Conservation (phyloP, 2,888 invertebrate species). For the Portevinia maculata region DNA sequence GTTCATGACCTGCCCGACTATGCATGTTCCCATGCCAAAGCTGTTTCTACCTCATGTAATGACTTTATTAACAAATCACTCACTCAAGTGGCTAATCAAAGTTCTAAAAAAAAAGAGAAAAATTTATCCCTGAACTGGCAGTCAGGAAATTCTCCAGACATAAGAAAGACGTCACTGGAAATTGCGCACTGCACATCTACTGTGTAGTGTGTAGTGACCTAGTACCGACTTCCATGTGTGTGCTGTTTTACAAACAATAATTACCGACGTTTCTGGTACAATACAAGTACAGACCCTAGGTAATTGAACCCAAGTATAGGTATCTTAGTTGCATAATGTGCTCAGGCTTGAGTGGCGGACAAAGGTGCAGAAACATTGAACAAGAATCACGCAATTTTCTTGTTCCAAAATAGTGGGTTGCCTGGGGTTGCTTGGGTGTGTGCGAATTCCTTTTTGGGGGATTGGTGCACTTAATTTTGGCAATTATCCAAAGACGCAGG, state of each 20-base stretch:
- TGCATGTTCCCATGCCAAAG: slow-evolving; percentile 25
- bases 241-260: slow-evolving; percentile 46
- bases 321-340: slow-evolving; percentile 1
- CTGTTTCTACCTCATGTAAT: slow-evolving; percentile 43
- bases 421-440: slow-evolving; percentile 2
- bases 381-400: slow-evolving; percentile 36
- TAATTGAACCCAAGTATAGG: slow-evolving; percentile 10
- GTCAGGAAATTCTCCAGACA: slow-evolving; percentile 60
- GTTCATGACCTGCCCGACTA: slow-evolving; percentile 20
- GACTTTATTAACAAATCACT: slow-evolving; percentile 74
- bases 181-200: slow-evolving; percentile 58
- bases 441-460: not conserved
- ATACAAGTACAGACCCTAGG: not conserved
- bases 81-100: slow-evolving; percentile 72
- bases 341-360: slow-evolving; percentile 33
- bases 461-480: slow-evolving; percentile 12
- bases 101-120: slow-evolving; percentile 9
- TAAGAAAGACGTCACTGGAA: slow-evolving; percentile 63
- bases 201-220: slow-evolving; percentile 41
- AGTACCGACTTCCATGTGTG: slow-evolving; percentile 16
- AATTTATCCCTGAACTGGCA: slow-evolving; percentile 35
- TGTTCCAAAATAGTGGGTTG: not conserved
- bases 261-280: slow-evolving; percentile 26
- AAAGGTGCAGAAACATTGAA: slow-evolving; percentile 30
- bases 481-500: slow-evolving; percentile 19